Base-by-base conservation (phyloP, 2,113 vertebrate species). In the Tychaedon coryphoeus region DNA sequence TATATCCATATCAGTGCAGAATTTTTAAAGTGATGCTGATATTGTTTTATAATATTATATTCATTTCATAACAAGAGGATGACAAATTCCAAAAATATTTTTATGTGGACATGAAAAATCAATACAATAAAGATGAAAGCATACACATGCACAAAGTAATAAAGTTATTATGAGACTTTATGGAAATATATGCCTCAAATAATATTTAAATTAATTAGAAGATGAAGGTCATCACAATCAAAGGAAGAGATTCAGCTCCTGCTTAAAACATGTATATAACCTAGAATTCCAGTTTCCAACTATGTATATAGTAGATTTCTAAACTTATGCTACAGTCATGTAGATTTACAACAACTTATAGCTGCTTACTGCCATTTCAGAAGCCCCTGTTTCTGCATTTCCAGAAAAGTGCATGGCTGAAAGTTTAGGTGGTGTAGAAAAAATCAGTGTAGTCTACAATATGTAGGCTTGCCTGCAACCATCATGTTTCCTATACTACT, bases 1-100 rank as follows among this genome's bases (percentile, higher is more conserved):
- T 38, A 34, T 56, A 38, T 29, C 70, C 8, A 70, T 60, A 13
- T 33, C 47, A 81, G 10, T 24, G 15, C 23, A 40, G 70, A 71
- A 23, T 47, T 85, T 57, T 75, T 48, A 51, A 43, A 69, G 23
- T 45, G 34, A 24, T 66, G 8, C 19, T 90, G 43, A 14, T 8
- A 3, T 80, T 86, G 18, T 79, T 87, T 75, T 45, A 38, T n/a
- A 42, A 26, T 34, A 57, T 34, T 65, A 33, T 11, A 50, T 47
- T 80, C 8, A 56, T 75, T 91, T 84, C 16, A 38, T 43, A 74
- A 38, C 28, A 91, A 43, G 31, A 80, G 33, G 19, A 75, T 90
- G 69, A 93, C 62, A 86, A 45, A 92, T 92, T 93, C 86, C 74
- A 82, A 42, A 78, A 82, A 53, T 79, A 18, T 26, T 94, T 93